phyloP scores from a whole-genome alignment of 1,140 invertebrate species.

The Aphis gossypii region DNA sequence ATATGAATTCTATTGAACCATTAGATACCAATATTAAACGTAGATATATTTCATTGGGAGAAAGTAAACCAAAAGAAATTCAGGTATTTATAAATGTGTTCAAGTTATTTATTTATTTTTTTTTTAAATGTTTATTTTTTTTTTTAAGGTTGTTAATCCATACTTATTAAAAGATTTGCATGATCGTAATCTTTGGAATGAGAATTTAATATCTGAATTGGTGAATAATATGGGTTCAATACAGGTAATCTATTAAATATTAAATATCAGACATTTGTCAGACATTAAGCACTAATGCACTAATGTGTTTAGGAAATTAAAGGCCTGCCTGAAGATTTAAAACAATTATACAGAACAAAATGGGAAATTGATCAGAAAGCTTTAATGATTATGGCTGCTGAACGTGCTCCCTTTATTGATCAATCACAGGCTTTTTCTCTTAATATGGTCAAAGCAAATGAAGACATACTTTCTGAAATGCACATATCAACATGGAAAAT shows the following conservation, averaged over 20 bases:
- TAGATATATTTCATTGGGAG: slow-evolving; percentile 75
- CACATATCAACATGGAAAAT: slow-evolving; percentile 98
- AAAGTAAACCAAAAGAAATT: slow-evolving; percentile 71
- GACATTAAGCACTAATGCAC: not conserved
- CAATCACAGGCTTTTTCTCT: slow-evolving; percentile 98
- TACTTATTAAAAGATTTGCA: slow-evolving; percentile 94
- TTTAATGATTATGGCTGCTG: slow-evolving; percentile 96
- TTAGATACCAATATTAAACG: slow-evolving; percentile 98
- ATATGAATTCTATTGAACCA: slow-evolving; percentile 98
- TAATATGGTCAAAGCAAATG: slow-evolving; percentile 93
- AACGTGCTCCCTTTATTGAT: slow-evolving; percentile 97
- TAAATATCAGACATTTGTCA: not conserved
- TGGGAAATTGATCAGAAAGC: slow-evolving; percentile 98
- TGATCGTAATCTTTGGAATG: slow-evolving; percentile 89
- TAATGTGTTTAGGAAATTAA: slow-evolving; percentile 74
- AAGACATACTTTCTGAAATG: slow-evolving; percentile 94
- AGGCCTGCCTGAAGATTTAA: slow-evolving; percentile 86
- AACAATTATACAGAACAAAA: slow-evolving; percentile 95
- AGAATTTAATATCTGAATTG: slow-evolving; percentile 95
- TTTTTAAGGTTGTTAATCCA: slow-evolving; percentile 90
- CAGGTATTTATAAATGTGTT: not conserved
- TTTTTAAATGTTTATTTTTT: not conserved
- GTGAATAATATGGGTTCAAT: slow-evolving; percentile 94
- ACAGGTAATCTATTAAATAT: slow-evolving; percentile 65
- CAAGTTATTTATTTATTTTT: not conserved